phyloP scores from a whole-genome alignment of 2,797 vertebrate genomes.

The Halcyon badia region DNA sequence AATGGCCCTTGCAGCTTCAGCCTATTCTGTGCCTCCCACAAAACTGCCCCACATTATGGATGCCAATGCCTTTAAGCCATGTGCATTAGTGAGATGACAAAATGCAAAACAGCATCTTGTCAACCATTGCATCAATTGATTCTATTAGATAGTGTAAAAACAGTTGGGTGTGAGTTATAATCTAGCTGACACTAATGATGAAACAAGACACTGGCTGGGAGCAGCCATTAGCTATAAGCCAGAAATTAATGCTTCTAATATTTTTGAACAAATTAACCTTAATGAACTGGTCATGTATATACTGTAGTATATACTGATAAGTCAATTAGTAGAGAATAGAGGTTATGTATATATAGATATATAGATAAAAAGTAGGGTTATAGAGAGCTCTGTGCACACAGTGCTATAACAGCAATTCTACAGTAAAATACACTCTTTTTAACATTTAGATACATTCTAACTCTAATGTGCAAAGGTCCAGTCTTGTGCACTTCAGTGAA shows the following conservation, averaged over 20 bases:
- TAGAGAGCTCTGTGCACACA: not conserved
- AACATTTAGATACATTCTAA: not conserved
- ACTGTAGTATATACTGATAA: constrained; percentile 79
- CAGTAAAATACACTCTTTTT: not conserved
- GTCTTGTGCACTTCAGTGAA: not conserved
- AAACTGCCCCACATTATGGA: constrained; percentile 97
- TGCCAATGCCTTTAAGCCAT: constrained; percentile 94
- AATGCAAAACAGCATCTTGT: constrained; percentile 91
- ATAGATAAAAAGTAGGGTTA: not conserved
- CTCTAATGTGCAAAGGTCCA: not conserved
- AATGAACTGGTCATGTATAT: constrained; percentile 87
- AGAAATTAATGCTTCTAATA: constrained; percentile 99
- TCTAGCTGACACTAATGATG: constrained; percentile 98
- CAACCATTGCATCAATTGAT: constrained; percentile 95
- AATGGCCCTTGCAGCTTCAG: constrained; percentile 99
- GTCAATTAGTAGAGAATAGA: constrained; percentile 73
- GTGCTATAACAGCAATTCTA: constrained; percentile 5
- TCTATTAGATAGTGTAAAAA: constrained; percentile 97
- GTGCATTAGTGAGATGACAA: constrained; percentile 96
- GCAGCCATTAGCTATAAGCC: constrained; percentile 92
- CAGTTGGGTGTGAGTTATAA: constrained; percentile 99
- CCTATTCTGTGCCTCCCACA: constrained; percentile 94
- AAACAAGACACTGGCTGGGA: constrained; percentile 95
- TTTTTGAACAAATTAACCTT: constrained; percentile 92
- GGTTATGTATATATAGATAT: constrained; percentile 55